Conservation (phyloP, 1,140 invertebrate genomes). For the Caerostris extrusa region DNA sequence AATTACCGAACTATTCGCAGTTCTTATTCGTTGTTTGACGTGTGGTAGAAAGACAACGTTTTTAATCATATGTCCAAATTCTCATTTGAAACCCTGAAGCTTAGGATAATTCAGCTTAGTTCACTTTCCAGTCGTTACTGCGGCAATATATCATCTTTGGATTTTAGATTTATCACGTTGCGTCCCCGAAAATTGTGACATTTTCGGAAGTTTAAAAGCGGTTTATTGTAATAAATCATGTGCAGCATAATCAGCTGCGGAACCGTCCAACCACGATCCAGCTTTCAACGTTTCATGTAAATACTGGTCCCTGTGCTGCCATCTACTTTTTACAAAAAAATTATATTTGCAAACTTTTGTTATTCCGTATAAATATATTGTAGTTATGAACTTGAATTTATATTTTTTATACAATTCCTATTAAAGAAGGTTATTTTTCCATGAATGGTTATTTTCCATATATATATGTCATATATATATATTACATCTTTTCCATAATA, state of each 20-base stretch:
- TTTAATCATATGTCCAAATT: neutral
- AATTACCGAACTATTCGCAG: neutral
- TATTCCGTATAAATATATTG: too few relatives aligned
- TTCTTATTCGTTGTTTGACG: neutral
- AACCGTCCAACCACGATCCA: conserved; percentile 48
- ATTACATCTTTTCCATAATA: too few relatives aligned
- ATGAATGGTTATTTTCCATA: too few relatives aligned
- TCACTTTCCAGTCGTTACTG: conserved; percentile 41
- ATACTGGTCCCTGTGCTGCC: conserved; percentile 67
- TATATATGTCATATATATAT: too few relatives aligned
- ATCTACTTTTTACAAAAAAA: conserved; percentile 30
- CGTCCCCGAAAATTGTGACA: conserved; percentile 38
- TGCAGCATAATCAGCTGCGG: conserved; percentile 56
- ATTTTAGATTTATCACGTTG: conserved; percentile 5
- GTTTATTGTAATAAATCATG: conserved; percentile 65
- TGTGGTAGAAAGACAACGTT: neutral
- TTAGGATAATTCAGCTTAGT: conserved; percentile 5
- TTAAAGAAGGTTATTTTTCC: too few relatives aligned
- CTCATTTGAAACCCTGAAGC: neutral
- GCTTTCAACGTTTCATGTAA: conserved; percentile 2
- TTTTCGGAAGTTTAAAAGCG: conserved; percentile 37
- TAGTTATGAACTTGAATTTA: too few relatives aligned
- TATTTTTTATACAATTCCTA: too few relatives aligned
- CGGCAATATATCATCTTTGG: neutral
- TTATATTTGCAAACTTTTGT: neutral